A percentile compares a stretch with the other conserved stretches of the same genome.
Conservation (phyloP, 92 coral and sea anemone genomes). For the Muricea muricata region DNA sequence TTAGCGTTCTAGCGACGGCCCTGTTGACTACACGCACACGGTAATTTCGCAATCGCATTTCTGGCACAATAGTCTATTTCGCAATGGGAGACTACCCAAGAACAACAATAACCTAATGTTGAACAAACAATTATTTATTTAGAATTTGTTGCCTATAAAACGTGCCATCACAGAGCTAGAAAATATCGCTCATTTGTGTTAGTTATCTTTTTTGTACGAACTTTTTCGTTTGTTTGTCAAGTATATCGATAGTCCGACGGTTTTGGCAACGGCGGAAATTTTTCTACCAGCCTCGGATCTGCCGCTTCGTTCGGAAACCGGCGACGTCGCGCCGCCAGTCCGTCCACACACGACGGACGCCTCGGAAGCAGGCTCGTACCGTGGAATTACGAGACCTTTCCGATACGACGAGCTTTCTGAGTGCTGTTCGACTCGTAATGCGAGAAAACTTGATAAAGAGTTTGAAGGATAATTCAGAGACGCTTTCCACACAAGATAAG, state of each 20-base stretch:
- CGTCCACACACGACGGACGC: background rate
- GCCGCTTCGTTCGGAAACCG: conserved; percentile 9
- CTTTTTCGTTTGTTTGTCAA: conserved; percentile 4
- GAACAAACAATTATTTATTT: no score
- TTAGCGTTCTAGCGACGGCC: no score
- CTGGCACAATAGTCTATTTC: no score
- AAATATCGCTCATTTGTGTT: background rate
- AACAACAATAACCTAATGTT: no score
- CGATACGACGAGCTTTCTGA: conserved; percentile 31
- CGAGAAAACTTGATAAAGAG: conserved; percentile 24
- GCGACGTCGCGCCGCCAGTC: conserved; percentile 13
- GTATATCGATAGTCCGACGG: conserved; percentile 36
- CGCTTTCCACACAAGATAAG: conserved; percentile 23
- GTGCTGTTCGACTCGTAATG: conserved; percentile 43
- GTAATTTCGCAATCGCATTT: no score
- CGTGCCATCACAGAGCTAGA: no score
- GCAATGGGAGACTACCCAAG: no score
- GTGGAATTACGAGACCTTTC: conserved; percentile 19
- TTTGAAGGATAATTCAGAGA: conserved; percentile 16
- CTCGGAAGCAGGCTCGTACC: conserved; percentile 11
- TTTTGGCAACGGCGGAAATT: conserved; percentile 25
- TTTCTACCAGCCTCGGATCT: conserved; percentile 20
- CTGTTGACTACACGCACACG: no score
- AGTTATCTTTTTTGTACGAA: background rate
- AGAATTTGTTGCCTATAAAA: background rate